Percentiles rank a stretch among this genome's conserved stretches.
These are phyloP conservation scores for Anhinga anhinga DNA, from an alignment of 2,113 vertebrate genomes.

Conservation along the genomic window DNA sequence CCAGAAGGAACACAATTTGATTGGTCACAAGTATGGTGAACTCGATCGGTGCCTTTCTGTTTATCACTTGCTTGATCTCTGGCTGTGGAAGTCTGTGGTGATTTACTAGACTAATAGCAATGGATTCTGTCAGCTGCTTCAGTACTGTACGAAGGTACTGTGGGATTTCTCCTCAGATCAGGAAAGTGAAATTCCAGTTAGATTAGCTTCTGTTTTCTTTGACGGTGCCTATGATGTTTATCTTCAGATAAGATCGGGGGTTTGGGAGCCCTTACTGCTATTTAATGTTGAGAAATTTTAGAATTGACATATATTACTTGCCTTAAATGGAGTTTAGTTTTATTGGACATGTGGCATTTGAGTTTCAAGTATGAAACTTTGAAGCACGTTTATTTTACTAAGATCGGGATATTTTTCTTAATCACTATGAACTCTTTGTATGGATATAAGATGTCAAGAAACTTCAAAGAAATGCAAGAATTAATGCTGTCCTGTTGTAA, in stretches of 20 bases:
- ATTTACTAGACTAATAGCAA: slow-evolving; percentile 2
- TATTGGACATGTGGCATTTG: slow-evolving; percentile 30
- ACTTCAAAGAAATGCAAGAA: slow-evolving; percentile 30
- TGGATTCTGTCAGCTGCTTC: background rate
- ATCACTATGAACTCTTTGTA: slow-evolving; percentile 40
- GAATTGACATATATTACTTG: slow-evolving; percentile 27
- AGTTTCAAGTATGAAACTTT: slow-evolving; percentile 42
- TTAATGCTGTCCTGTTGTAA: slow-evolving; percentile 14
- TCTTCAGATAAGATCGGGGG: slow-evolving; percentile 11
- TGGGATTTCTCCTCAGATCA: slow-evolving; percentile 20
- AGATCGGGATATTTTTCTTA: slow-evolving; percentile 37
- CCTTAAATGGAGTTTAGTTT: slow-evolving; percentile 52
- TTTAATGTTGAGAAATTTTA: slow-evolving; percentile 22
- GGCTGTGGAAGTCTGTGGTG: background rate
- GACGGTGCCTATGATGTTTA: slow-evolving; percentile 46
- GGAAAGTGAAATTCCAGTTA: slow-evolving; percentile 22
- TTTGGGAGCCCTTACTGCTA: slow-evolving; percentile 27
- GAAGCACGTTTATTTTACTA: slow-evolving; percentile 49
- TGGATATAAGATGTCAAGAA: background rate
- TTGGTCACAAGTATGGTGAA: background rate
- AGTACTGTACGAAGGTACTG: background rate
- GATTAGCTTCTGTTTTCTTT: slow-evolving; percentile 56
- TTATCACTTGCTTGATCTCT: slow-evolving; percentile 18
- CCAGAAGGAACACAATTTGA: background rate
- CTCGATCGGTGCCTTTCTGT: slow-evolving; percentile 28